Percentiles rank a stretch among this genome's conserved stretches.
Evolutionary conservation across 2,888 invertebrate species (phyloP).

Genomic region (Torymus tubicola): DNA sequence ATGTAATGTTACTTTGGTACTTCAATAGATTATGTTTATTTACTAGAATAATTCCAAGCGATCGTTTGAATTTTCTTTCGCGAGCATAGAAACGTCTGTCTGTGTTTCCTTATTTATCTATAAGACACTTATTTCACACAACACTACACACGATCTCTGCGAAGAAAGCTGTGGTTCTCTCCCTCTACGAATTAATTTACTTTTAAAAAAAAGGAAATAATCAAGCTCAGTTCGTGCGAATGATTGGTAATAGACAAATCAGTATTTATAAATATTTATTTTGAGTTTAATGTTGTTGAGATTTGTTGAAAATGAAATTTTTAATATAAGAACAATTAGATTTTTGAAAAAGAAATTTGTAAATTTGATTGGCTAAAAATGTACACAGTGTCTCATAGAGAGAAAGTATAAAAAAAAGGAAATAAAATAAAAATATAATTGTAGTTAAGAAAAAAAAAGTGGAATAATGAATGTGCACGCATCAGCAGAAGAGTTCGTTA

Average conservation of each 20-base stretch:
- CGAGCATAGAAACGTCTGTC: not conserved
- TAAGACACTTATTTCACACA: not conserved
- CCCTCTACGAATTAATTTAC: conserved; percentile 12
- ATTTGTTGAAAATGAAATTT: conserved; percentile 19
- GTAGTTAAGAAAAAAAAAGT: conserved; percentile 32
- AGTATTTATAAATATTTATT: conserved; percentile 53
- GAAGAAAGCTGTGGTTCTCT: conserved; percentile 12
- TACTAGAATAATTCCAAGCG: not conserved
- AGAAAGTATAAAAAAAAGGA: conserved; percentile 4
- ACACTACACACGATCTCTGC: not conserved
- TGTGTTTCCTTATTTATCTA: not conserved
- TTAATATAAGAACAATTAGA: not conserved
- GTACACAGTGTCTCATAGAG: too few species aligned
- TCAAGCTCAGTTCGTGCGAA: conserved; percentile 40
- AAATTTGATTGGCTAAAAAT: not conserved
- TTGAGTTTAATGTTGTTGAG: conserved; percentile 40
- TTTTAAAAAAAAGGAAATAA: conserved; percentile 12
- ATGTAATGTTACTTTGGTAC: conserved; percentile 6
- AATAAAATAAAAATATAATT: conserved; percentile 17
- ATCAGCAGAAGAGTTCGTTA: conserved; percentile 39
- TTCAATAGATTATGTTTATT: conserved; percentile 20
- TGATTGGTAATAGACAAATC: conserved; percentile 43
- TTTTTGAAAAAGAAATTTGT: not conserved
- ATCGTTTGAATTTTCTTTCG: not conserved
- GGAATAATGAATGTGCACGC: conserved; percentile 28